These are phyloP conservation scores for cattle (Bos taurus) DNA, from an alignment of 2,113 vertebrate genomes.

Conservation along the genomic window DNA sequence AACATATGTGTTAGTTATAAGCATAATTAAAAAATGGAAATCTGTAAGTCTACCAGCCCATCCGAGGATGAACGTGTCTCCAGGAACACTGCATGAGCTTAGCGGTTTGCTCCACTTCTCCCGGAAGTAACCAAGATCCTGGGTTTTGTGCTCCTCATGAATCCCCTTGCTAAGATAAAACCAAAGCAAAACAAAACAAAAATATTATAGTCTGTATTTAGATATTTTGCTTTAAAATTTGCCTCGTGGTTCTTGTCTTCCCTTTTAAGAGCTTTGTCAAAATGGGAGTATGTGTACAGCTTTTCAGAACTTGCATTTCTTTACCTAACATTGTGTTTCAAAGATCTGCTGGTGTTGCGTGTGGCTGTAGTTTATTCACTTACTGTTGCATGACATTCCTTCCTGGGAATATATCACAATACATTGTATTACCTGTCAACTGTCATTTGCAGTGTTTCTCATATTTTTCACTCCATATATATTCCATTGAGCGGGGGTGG, in stretches of 20 bases:
- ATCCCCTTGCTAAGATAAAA: neutral
- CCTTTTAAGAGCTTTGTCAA: neutral
- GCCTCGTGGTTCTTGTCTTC: neutral
- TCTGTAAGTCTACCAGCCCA: neutral
- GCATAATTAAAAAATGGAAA: neutral
- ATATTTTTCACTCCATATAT: neutral
- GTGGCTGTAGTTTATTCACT: neutral
- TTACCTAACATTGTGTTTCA: neutral
- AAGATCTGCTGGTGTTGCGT: neutral
- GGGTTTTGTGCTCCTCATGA: neutral
- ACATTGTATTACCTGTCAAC: neutral
- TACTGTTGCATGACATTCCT: neutral
- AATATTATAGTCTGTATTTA: neutral
- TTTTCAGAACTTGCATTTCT: neutral
- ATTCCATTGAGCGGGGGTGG: neutral
- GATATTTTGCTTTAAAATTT: neutral
- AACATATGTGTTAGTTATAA: neutral
- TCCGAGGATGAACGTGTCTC: neutral
- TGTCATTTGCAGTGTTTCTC: neutral
- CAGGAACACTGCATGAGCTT: neutral
- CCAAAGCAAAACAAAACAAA: neutral
- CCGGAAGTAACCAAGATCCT: neutral
- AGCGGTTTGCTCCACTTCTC: accelerated
- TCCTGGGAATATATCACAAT: neutral
- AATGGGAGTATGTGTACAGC: neutral